These are phyloP conservation scores for Spodoptera litura DNA, from an alignment of 1,140 invertebrate species.

Conservation along the genomic window DNA sequence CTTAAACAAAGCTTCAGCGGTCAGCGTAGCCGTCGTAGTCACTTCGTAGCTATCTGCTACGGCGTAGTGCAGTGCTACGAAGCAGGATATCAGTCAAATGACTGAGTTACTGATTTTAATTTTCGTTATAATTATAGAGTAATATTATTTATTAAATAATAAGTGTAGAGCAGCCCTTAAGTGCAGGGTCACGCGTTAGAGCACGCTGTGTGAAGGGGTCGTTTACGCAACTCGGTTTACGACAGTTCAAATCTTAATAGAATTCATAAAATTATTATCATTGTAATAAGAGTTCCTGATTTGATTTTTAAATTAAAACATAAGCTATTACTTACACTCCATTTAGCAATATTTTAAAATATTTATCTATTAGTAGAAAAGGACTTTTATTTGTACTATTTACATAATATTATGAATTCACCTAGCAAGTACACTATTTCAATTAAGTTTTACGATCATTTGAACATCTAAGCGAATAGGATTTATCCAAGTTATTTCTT, in stretches of 20 bases:
- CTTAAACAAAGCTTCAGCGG: background rate
- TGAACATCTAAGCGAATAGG: background rate
- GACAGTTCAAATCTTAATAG: background rate
- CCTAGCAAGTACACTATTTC: too few relatives aligned
- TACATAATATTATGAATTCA: background rate
- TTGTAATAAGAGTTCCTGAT: too few relatives aligned
- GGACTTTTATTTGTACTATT: too few relatives aligned
- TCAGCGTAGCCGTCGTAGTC: background rate
- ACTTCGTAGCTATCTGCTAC: conserved; percentile 1
- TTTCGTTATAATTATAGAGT: background rate
- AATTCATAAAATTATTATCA: too few relatives aligned
- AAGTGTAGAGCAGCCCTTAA: background rate
- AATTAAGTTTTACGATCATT: background rate
- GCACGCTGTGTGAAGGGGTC: background rate
- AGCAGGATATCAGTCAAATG: background rate
- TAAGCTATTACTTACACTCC: too few relatives aligned
- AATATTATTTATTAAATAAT: background rate
- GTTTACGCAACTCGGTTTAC: background rate
- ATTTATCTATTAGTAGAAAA: too few relatives aligned
- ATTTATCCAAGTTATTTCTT: background rate
- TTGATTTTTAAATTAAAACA: too few relatives aligned
- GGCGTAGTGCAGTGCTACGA: background rate
- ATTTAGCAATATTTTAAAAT: too few relatives aligned
- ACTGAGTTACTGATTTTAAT: too few relatives aligned
- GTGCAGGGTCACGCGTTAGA: background rate